Evolutionary conservation across 1,140 invertebrate species (phyloP).

Genomic region (Sycobia sp.): DNA sequence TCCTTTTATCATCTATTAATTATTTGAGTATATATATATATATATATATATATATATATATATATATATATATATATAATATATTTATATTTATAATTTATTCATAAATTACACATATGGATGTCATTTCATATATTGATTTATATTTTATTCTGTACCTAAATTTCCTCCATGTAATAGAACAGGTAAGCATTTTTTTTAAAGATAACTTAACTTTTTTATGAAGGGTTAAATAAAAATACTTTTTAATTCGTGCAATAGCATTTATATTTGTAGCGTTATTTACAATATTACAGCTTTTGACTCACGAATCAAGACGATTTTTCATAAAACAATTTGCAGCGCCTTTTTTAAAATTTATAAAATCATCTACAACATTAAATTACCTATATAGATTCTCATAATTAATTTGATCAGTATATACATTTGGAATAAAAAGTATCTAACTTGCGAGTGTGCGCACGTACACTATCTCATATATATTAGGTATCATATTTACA

Average conservation of each 20-base stretch:
- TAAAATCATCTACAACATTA: slow-evolving; percentile 36
- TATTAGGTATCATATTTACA: slow-evolving; percentile 27
- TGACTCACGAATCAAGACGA: background rate
- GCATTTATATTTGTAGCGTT: slow-evolving; percentile 31
- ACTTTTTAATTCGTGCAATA: slow-evolving; percentile 18
- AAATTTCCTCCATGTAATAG: no score
- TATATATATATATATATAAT: no score
- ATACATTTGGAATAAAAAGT: slow-evolving; percentile 30
- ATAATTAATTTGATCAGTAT: slow-evolving; percentile 23
- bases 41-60: no score
- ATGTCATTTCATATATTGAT: no score
- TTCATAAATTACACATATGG: no score
- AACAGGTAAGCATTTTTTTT: no score
- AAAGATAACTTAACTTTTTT: background rate
- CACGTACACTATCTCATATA: slow-evolving; percentile 7
- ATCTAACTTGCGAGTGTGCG: slow-evolving; percentile 17
- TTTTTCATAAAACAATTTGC: slow-evolving; percentile 24
- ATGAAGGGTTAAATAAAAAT: slow-evolving; percentile 9
- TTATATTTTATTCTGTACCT: no score
- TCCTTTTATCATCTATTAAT: background rate
- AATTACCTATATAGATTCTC: slow-evolving; percentile 15
- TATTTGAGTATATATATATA: no score
- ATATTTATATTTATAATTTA: no score
- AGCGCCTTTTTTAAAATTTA: slow-evolving; percentile 36
- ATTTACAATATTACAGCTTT: slow-evolving; percentile 40